Percentiles rank a stretch among this genome's conserved stretches.
These are phyloP conservation scores for Charaxes varanes DNA, from an alignment of 1,140 invertebrate genomes.

Conservation along the genomic window DNA sequence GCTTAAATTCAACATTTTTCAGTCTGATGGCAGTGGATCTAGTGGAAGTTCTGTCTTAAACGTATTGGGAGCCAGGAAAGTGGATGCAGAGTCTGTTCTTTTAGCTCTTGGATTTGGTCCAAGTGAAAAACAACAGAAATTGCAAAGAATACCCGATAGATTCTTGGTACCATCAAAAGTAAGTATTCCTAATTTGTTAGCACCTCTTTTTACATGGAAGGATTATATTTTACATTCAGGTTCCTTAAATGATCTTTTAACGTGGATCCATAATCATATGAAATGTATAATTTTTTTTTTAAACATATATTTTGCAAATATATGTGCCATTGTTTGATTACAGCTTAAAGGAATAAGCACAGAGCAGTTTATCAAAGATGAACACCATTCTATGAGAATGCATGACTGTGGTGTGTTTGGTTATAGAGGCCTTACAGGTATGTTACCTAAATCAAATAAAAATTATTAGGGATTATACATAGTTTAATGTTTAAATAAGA, in stretches of 20 bases:
- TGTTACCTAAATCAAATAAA: no score
- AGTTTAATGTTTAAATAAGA: neutral
- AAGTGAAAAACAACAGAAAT: constrained; percentile 69
- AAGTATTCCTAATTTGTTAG: no score
- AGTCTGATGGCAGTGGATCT: constrained; percentile 78
- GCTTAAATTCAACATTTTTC: no score
- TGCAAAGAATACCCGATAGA: constrained; percentile 80
- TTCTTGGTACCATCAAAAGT: constrained; percentile 72
- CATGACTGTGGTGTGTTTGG: constrained; percentile 72
- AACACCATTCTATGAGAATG: constrained; percentile 71
- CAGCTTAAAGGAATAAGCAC: constrained; percentile 70
- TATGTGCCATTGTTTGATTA: constrained; percentile 23
- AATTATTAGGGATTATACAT: neutral
- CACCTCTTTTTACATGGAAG: no score
- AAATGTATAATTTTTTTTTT: neutral
- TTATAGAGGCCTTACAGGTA: constrained; percentile 70
- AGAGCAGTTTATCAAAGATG: constrained; percentile 71
- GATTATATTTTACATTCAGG: no score
- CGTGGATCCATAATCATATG: no score
- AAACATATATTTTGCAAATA: neutral
- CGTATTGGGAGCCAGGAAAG: constrained; percentile 80
- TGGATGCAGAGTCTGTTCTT: constrained; percentile 85
- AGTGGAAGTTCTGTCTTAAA: constrained; percentile 82
- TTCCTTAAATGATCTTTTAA: no score
- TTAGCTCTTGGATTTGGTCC: constrained; percentile 82